Base-by-base conservation (phyloP, 2,113 vertebrate species). In the Amia ocellicauda region DNA sequence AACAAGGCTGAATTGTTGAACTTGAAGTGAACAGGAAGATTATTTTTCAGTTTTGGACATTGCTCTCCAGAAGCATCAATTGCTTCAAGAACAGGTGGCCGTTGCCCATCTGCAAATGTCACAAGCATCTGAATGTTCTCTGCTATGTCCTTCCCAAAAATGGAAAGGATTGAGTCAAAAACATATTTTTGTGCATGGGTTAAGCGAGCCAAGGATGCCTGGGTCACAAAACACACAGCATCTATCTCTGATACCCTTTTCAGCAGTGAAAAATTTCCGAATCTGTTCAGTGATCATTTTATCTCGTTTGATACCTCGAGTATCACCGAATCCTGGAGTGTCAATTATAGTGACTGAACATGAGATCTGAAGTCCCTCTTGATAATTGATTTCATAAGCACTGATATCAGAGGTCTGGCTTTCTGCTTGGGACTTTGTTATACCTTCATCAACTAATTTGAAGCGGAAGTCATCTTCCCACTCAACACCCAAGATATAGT, bases 291-390 rank as follows among this genome's bases (percentile, higher is more conserved):
- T 64, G 19, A 80, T 64, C 20, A 22, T 3, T 29, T 67, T 52
- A 55, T 80, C 78, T 11, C 43, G 54, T 1, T 14, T 10, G 7
- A 76, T 75, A 22, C 76, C 77, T 22, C 70, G 41, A 0, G 74
- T 77, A 27, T 81, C 74, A 7, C 69, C 79, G 60, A 83, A 80
- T 10, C 74, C 79, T 8, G 76, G 80, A 0, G 76, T 83, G 64
- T 84, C 82, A 19, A 78, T 74, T 1, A 84, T 69, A 3, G 76
- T 83, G 7, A 83, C 11, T 16, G 71, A 74, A 58, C 63, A 76
- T 0, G 49, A 61, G 19, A 80, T 51, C 1, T 7, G 8, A 26
- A 77, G 78, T 2, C 58, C 58, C 2, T 63, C 4, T 16, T 31
- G 43, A 42, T 68, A 2, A 40, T 77, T 47, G 1, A 85, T 43